Percentiles rank a stretch among this genome's conserved stretches.
Evolutionary conservation across 2,888 invertebrate species (phyloP).

Genomic region (Chironomus riparius): DNA sequence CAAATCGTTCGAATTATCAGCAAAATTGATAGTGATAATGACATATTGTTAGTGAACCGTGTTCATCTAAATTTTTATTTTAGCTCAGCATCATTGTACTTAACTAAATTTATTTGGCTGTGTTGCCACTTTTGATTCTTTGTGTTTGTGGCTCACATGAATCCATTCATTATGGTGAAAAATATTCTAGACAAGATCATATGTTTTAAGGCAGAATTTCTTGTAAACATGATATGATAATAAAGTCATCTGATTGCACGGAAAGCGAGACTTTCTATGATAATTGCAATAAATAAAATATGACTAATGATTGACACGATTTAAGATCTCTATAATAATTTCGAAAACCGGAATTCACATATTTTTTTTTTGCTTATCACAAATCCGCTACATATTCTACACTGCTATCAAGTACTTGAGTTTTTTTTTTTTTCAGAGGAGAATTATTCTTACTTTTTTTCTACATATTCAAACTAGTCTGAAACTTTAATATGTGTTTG

Average conservation of each 20-base stretch:
- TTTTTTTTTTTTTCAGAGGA: no score
- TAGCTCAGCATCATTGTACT: conserved; percentile 7
- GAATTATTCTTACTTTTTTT: no score
- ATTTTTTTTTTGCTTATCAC: neutral
- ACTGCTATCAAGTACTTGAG: no score
- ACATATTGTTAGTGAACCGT: conserved; percentile 19
- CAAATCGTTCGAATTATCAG: conserved; percentile 21
- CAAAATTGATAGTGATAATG: conserved; percentile 24
- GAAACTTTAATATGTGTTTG: no score
- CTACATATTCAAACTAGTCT: no score
- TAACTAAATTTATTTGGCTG: neutral
- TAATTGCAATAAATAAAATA: neutral
- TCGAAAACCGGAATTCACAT: neutral
- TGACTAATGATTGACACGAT: neutral
- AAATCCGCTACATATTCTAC: neutral
- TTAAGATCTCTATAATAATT: neutral
- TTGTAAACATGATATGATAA: neutral
- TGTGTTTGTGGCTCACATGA: no score
- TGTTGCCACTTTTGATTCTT: conserved; percentile 1
- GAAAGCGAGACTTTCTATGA: neutral
- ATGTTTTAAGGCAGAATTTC: neutral
- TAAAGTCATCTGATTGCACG: neutral
- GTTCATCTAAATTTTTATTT: conserved; percentile 3
- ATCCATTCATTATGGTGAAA: no score
- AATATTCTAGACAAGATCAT: neutral